Base-by-base conservation (phyloP, 2,797 vertebrate species). In the Lagorchestes hirsutus region DNA sequence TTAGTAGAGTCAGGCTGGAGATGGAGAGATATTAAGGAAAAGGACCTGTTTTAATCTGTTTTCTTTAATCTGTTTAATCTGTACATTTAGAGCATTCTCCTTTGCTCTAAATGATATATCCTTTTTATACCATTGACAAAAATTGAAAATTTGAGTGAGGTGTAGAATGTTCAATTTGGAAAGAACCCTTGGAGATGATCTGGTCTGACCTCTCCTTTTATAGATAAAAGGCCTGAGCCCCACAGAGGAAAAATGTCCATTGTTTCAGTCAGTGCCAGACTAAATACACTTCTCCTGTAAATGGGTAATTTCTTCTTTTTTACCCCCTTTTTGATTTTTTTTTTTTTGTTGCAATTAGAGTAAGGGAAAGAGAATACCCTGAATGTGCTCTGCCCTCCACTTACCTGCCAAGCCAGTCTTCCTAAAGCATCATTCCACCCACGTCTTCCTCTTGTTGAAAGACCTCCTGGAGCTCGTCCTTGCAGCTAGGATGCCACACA, bases 81-180 rank as follows among this genome's bases (percentile, higher is more conserved):
- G 11, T 82, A 2, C 96, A 28, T 91, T 82, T 95, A 92, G 1
- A 12, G 31, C 91, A 22, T 92, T 93, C 82, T 94, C 16, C n/a
- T 74, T 74, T 74, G 67, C 67, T 74, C 16, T 54, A 94, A 92
- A 96, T 94, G 94, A 12, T 58, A 6, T 94, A 9, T 24, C 40
- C 92, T 96, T 40, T 93, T 96, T 93, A 92, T 3, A 29, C 91
- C 94, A 9, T 58, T 93, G 40, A 93, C 54, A 90, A 27, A 92
- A 95, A 40, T 95, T 93, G 91, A 95, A 96, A 95, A 92, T 95
- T 54, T 87, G 94, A 74, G 67, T 55, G n/a, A 95, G 95, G n/a
- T 96, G 40, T 92, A 93, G 94, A 95, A 62, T 94, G n/a, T 92
- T 90, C 90, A 54, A 93, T 57, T 40, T 93, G 50, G 34, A 67